These are phyloP conservation scores for Caretta caretta DNA, from an alignment of 2,113 vertebrate genomes.

Conservation along the genomic window DNA sequence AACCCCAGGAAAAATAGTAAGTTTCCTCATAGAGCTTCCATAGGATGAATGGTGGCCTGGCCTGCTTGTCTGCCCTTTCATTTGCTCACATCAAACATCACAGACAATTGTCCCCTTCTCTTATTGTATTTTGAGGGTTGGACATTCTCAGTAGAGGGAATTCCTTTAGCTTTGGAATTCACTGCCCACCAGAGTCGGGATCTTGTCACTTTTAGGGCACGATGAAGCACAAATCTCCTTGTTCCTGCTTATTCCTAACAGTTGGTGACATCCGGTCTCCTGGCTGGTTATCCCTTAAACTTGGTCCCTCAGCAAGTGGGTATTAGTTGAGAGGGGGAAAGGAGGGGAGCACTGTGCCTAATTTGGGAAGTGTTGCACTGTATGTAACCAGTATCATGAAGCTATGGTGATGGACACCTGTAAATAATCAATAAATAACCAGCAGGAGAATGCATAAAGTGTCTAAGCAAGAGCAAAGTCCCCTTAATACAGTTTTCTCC, in stretches of 20 bases:
- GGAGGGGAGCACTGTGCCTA: neutral
- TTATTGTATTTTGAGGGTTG: neutral
- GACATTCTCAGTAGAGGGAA: neutral
- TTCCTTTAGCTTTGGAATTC: neutral
- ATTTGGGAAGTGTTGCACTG: neutral
- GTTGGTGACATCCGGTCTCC: neutral
- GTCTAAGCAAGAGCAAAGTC: neutral
- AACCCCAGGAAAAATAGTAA: neutral
- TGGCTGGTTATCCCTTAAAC: neutral
- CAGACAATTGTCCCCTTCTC: neutral
- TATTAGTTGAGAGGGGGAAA: neutral
- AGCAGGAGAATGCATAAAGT: neutral
- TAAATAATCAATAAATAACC: neutral
- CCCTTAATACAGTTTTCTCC: accelerated
- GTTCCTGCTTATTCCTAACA: neutral
- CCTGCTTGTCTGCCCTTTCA: neutral
- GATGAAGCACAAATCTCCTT: neutral
- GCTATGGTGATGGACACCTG: neutral
- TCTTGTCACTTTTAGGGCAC: neutral
- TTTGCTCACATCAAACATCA: neutral
- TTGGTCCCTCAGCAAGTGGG: neutral
- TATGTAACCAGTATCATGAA: neutral
- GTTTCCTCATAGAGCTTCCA: neutral
- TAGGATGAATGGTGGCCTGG: neutral
- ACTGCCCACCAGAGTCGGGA: accelerated